Evolutionary conservation across 2,797 vertebrate species (phyloP).

Genomic region (Argentina silus): DNA sequence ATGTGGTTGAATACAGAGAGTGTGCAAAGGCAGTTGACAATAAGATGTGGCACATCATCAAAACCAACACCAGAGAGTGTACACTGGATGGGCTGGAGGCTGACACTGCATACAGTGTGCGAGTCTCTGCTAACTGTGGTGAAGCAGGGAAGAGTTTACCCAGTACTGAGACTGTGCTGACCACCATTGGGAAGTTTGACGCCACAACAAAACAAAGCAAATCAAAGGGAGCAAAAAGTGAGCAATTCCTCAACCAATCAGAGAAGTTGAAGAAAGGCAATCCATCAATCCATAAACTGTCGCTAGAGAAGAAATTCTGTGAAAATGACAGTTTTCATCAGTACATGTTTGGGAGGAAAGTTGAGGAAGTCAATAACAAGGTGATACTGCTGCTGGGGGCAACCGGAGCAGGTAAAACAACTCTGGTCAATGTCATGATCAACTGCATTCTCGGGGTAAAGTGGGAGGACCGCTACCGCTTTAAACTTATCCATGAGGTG

Average conservation of each 20-base stretch:
- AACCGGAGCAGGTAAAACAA: conserved; percentile 47
- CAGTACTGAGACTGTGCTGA: conserved; percentile 21
- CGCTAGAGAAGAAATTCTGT: neutral
- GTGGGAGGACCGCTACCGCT: conserved; percentile 38
- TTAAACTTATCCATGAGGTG: conserved; percentile 37
- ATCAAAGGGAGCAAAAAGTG: conserved; percentile 8
- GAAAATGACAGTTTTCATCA: conserved; percentile 23
- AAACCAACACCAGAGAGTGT: conserved; percentile 30
- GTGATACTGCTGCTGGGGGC: conserved; percentile 38
- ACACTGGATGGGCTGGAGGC: conserved; percentile 26
- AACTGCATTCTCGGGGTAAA: conserved; percentile 43
- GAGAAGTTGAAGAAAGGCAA: conserved; percentile 19
- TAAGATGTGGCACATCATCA: conserved; percentile 25
- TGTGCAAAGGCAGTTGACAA: conserved; percentile 4
- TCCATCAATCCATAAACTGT: conserved; percentile 16
- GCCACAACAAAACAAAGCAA: neutral
- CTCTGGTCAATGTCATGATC: conserved; percentile 39
- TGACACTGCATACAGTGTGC: conserved; percentile 22
- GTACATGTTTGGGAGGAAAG: conserved; percentile 16
- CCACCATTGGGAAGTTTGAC: conserved; percentile 3
- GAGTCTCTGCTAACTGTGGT: conserved; percentile 39
- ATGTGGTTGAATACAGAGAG: conserved; percentile 35
- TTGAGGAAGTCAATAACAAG: conserved; percentile 41
- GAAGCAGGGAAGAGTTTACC: conserved; percentile 33
- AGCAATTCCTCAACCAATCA: conserved; percentile 26